Evolutionary conservation across 1,140 invertebrate genomes (phyloP).

Genomic region (Caerostris darwini): DNA sequence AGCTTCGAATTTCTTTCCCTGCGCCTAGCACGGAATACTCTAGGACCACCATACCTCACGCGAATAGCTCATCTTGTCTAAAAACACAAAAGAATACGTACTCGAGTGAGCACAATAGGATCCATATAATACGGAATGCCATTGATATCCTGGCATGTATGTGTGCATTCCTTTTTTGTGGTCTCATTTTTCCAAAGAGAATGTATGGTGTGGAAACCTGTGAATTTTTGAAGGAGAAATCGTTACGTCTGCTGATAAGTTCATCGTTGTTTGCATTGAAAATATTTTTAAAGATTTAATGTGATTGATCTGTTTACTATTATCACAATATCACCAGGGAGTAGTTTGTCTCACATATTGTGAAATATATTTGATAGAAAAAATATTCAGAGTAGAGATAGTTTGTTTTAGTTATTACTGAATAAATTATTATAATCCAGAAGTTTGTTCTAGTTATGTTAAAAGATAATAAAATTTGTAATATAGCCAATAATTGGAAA

Average conservation of each 20-base stretch:
- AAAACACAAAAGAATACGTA: conserved; percentile 41
- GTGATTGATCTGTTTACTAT: too few species aligned
- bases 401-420: too few species aligned
- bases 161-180: not conserved
- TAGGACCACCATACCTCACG: conserved; percentile 18
- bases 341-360: too few species aligned
- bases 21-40: conserved; percentile 24
- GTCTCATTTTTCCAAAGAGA: not conserved
- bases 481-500: too few species aligned
- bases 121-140: conserved; percentile 25
- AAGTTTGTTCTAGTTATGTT: too few species aligned
- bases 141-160: conserved; percentile 10
- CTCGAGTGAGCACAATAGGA: not conserved
- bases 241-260: not conserved
- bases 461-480: too few species aligned
- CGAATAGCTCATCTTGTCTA: conserved; percentile 48
- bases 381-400: too few species aligned
- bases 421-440: too few species aligned
- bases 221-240: not conserved
- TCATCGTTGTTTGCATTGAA: not conserved
- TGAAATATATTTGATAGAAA: too few species aligned
- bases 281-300: too few species aligned
- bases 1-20: conserved; percentile 61
- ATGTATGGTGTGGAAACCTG: too few species aligned
- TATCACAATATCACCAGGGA: too few species aligned